Evolutionary conservation across 92 coral and sea anemone genomes (phyloP).

Genomic region (Diadumene lineata): DNA sequence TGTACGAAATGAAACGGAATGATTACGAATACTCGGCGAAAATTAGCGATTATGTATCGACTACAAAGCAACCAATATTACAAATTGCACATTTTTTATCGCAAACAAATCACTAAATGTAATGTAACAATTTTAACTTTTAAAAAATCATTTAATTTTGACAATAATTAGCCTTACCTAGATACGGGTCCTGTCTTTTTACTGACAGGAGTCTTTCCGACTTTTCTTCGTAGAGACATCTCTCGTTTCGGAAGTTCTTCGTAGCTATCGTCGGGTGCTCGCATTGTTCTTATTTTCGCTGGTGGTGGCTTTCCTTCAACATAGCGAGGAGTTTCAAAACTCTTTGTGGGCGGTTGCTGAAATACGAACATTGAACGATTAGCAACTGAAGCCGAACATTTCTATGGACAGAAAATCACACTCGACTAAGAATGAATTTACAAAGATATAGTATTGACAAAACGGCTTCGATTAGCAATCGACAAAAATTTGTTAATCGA

Average conservation of each 20-base stretch:
- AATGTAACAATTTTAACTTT: no score
- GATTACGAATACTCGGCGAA: neutral
- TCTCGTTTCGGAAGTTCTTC: constrained; percentile 48
- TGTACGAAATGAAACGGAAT: neutral
- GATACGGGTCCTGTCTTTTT: constrained; percentile 27
- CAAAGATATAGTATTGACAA: no score
- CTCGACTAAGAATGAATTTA: no score
- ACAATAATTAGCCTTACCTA: constrained; percentile 13
- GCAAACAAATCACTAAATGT: no score
- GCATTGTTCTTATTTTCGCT: constrained; percentile 34
- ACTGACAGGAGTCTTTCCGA: constrained; percentile 44
- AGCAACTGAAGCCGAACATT: neutral
- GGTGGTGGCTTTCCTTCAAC: constrained; percentile 44
- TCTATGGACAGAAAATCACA: no score
- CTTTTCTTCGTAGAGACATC: constrained; percentile 68
- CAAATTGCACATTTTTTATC: no score
- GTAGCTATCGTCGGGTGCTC: constrained; percentile 30
- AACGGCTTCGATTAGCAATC: no score
- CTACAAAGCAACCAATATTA: neutral
- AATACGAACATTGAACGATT: neutral
- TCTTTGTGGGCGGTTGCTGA: constrained; percentile 42
- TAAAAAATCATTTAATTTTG: neutral
- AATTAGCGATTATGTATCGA: neutral
- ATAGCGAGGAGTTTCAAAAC: constrained; percentile 52
- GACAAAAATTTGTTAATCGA: no score